Evolutionary conservation across 2,888 invertebrate species (phyloP).

Genomic region (Ennomos quercinarius): DNA sequence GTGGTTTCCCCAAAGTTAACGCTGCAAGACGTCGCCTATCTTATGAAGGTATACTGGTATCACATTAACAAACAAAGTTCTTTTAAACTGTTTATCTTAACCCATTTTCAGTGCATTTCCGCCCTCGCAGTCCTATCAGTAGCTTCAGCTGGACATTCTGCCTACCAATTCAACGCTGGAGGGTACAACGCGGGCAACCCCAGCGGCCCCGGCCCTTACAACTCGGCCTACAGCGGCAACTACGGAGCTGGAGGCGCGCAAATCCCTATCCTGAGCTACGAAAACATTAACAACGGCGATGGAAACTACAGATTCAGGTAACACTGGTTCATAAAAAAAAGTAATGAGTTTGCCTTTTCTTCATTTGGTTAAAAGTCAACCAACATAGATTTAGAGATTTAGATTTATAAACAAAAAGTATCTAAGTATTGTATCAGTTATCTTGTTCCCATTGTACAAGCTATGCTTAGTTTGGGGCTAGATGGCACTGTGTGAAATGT

Average conservation of each 20-base stretch:
- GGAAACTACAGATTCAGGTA: constrained; percentile 87
- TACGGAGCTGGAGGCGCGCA: constrained; percentile 59
- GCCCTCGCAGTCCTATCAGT: constrained; percentile 48
- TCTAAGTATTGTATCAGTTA: no score
- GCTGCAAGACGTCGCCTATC: no score
- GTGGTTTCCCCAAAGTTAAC: no score
- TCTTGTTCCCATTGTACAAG: no score
- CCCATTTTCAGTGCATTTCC: constrained; percentile 50
- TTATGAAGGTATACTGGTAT: no score
- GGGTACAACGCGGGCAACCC: no score
- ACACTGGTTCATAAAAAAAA: constrained; percentile 24
- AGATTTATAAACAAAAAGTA: no score
- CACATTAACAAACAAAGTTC: background rate
- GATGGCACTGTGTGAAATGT: no score
- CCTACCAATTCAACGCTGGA: constrained; percentile 29
- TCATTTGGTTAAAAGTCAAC: no score
- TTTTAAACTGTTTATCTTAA: background rate
- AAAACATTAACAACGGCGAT: constrained; percentile 86
- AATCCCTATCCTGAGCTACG: constrained; percentile 86
- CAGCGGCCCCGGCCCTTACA: constrained; percentile 50
- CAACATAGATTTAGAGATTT: no score
- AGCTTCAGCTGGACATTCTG: constrained; percentile 54
- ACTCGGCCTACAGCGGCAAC: constrained; percentile 45
- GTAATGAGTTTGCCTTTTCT: no score
- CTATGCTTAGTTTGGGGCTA: no score